Evolutionary conservation across 2,113 vertebrate genomes (phyloP).

Genomic region (Lycocorax pyrrhopterus): DNA sequence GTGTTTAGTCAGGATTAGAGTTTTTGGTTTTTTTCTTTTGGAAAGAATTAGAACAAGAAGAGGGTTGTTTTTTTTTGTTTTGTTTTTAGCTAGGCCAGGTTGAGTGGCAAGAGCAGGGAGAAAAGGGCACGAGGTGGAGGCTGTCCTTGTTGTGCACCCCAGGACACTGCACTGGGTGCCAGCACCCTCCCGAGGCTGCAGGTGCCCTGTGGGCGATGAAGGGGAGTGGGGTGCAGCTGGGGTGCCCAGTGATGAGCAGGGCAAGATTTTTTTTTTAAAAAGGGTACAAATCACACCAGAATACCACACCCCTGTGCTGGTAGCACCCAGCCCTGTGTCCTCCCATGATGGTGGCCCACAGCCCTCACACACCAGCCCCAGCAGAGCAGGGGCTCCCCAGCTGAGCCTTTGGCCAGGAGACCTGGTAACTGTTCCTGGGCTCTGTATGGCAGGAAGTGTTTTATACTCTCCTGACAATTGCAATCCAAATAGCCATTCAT

Average conservation of each 20-base stretch:
- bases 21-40: background rate
- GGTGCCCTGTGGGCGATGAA: background rate
- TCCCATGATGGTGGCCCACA: background rate
- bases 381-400: background rate
- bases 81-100: too few relatives aligned
- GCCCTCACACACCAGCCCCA: background rate
- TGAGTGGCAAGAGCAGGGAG: background rate
- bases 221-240: background rate
- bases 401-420: background rate
- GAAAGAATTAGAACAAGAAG: background rate
- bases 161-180: background rate
- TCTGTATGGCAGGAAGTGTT: background rate
- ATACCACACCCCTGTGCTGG: accelerated
- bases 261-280: background rate
- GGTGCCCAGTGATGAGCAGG: accelerated
- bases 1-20: background rate
- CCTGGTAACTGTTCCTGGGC: background rate
- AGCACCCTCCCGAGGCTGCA: background rate
- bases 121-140: accelerated
- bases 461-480: background rate
- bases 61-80: background rate
- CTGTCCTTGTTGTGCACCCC: background rate
- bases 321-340: background rate
- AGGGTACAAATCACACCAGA: background rate
- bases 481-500: background rate